Evolutionary conservation across 2,113 vertebrate genomes (phyloP), one percentile per base, ranked within the genome.

Genomic region (Anguilla rostrata): DNA sequence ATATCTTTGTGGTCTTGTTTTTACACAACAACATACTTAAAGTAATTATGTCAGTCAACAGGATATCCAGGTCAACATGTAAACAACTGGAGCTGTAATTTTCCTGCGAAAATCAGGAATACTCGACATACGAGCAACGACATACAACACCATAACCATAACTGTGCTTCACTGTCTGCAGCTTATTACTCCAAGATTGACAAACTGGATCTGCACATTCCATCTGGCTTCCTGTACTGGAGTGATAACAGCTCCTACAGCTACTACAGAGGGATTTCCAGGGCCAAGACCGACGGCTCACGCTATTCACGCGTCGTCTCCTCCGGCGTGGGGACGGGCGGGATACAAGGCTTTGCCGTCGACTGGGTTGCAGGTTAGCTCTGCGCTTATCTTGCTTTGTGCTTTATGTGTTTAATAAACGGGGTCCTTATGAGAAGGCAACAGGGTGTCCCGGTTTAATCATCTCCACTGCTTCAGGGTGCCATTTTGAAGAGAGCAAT

Each of bases 321-420:
- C 66, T 60, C 91, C 18, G 94, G 94, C 0, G 39, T 95, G 80
- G 94, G 95, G 43, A 79, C 0, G 49, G 78, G 90, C 86, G 94
- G 94, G 86, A 94, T 95, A 81, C 93, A 89, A 22, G 94, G 94
- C 63, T 80, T 95, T 2, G 94, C 94, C 79, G 91, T 95, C 18
- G 95, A 95, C 89, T 95, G 95, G 95, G 46, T 95, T 87, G 91
- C 94, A 60, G 94, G 95, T 95, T 89, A n/a, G 63, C 85, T 83
- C 15, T 16, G 3, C 5, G 60, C 22, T 14, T 34, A 34, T 34
- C 53, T 49, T 29, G 60, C 83, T 49, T 78, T 4, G 56, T 40
- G 22, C 49, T 81, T 81, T 26, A 75, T 79, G 34, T 57, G 60
- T 22, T 46, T 53, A 14, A 9, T 46, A 46, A 46, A 46, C 43